phyloP scores from a whole-genome alignment of 2,113 vertebrate genomes.

The Cynoglossus semilaevis region DNA sequence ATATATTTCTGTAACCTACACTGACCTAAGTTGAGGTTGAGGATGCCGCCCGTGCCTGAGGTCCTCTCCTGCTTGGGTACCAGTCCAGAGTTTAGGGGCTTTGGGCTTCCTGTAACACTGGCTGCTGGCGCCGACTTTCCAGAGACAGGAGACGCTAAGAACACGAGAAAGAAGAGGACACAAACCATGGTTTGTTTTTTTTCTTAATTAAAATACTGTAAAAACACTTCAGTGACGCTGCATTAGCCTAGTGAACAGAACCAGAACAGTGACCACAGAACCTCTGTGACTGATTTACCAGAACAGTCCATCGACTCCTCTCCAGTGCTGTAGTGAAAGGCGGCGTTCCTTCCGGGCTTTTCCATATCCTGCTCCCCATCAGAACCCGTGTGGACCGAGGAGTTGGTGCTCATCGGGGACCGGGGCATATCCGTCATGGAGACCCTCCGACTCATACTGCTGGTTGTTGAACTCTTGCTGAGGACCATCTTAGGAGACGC shows the following conservation, averaged over 20 bases:
- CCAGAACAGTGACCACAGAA: too few species aligned
- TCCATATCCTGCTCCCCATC: slow-evolving; percentile 92
- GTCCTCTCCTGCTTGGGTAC: slow-evolving; percentile 85
- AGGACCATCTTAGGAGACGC: slow-evolving; percentile 94
- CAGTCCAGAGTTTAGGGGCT: slow-evolving; percentile 83
- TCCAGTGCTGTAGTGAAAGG: slow-evolving; percentile 92
- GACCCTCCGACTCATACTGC: slow-evolving; percentile 83
- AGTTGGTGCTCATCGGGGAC: slow-evolving; percentile 97
- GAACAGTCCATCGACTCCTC: slow-evolving; percentile 97
- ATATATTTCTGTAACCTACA: slow-evolving; percentile 25
- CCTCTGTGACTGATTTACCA: slow-evolving; percentile 61
- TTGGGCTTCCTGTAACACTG: slow-evolving; percentile 88
- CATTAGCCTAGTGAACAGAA: not conserved
- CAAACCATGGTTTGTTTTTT: not conserved
- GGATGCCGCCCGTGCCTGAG: slow-evolving; percentile 87
- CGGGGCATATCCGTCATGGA: slow-evolving; percentile 93
- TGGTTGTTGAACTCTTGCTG: slow-evolving; percentile 85
- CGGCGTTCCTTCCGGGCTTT: slow-evolving; percentile 80
- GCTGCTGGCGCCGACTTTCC: slow-evolving; percentile 84
- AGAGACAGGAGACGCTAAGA: slow-evolving; percentile 87
- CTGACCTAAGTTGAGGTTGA: slow-evolving; percentile 97
- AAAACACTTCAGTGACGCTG: not conserved
- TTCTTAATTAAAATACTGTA: not conserved
- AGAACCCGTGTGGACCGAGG: slow-evolving; percentile 94
- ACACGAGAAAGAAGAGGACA: slow-evolving; percentile 23